Percentiles rank a stretch among this genome's conserved stretches.
Conservation (phyloP, 2,888 invertebrate genomes). For the Clistopyga incitator region DNA sequence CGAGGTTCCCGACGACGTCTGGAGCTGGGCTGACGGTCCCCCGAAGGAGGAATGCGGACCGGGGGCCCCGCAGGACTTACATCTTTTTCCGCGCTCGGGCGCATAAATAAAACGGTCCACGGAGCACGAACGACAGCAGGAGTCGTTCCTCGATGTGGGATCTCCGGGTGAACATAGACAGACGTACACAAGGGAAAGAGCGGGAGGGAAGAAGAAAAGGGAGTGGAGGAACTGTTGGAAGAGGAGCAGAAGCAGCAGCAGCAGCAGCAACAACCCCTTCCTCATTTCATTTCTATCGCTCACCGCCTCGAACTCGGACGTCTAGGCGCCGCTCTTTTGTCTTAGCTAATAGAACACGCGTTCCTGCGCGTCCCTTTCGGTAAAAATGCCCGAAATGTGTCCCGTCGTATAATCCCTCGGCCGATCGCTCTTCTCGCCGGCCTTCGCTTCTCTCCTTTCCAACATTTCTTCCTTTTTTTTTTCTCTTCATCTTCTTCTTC, state of each 20-base stretch:
- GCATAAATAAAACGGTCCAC: constrained; percentile 81
- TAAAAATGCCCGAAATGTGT: constrained; percentile 82
- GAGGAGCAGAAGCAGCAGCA: too few species aligned
- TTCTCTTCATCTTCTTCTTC: too few species aligned
- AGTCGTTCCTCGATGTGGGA: constrained; percentile 30
- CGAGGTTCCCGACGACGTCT: constrained; percentile 16
- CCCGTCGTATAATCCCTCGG: constrained; percentile 81
- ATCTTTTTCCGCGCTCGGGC: constrained; percentile 83
- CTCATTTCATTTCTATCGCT: constrained; percentile 27
- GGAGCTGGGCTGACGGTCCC: constrained; percentile 14
- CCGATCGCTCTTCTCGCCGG: constrained; percentile 76
- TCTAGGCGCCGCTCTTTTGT: constrained; percentile 84
- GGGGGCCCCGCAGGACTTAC: constrained; percentile 78
- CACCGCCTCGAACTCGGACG: constrained; percentile 58
- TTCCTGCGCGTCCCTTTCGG: constrained; percentile 82
- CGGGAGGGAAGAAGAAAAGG: neutral
- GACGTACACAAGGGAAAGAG: constrained; percentile 1
- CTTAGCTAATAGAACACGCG: constrained; percentile 84
- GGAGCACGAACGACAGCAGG: constrained; percentile 34
- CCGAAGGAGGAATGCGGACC: constrained; percentile 78
- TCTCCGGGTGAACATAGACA: constrained; percentile 9
- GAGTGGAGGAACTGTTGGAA: neutral
- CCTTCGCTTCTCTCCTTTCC: constrained; percentile 52
- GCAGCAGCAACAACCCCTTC: too few species aligned
- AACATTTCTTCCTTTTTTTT: constrained; percentile 26